Evolutionary conservation across 2,797 vertebrate species (phyloP).

Genomic region (Triplophysa yarkandensis): DNA sequence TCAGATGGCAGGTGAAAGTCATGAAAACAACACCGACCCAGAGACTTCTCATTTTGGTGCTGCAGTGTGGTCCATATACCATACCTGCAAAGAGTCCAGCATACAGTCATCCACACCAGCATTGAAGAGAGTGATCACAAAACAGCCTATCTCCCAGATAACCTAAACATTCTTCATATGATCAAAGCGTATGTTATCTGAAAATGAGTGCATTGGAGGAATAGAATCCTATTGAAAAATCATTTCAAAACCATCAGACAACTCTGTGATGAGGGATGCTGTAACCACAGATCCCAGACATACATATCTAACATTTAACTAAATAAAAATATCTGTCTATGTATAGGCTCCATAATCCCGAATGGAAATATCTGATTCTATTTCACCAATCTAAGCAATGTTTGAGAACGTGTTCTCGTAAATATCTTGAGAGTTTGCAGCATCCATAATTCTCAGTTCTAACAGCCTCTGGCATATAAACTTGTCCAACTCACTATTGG

Average conservation of each 20-base stretch:
- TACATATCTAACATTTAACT: neutral
- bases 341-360: too few species aligned
- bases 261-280: neutral
- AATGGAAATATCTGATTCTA: neutral
- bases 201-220: too few species aligned
- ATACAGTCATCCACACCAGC: constrained; percentile 24
- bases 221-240: too few species aligned
- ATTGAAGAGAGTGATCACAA: constrained; percentile 1
- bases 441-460: constrained; percentile 40
- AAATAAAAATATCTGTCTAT: too few species aligned
- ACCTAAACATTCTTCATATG: neutral
- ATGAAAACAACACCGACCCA: constrained; percentile 82
- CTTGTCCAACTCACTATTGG: constrained; percentile 23
- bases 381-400: neutral
- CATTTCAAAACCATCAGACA: too few species aligned
- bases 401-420: too few species aligned
- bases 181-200: neutral
- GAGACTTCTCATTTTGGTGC: constrained; percentile 86
- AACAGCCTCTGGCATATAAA: constrained; percentile 39
- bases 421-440: constrained; percentile 54
- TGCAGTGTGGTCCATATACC: constrained; percentile 88
- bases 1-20: constrained; percentile 85
- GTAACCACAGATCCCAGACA: neutral
- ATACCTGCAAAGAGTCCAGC: constrained; percentile 79
- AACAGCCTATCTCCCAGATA: neutral